These are phyloP conservation scores for Ctenodactylus gundi DNA, from an alignment of 2,113 vertebrate genomes.

Conservation along the genomic window DNA sequence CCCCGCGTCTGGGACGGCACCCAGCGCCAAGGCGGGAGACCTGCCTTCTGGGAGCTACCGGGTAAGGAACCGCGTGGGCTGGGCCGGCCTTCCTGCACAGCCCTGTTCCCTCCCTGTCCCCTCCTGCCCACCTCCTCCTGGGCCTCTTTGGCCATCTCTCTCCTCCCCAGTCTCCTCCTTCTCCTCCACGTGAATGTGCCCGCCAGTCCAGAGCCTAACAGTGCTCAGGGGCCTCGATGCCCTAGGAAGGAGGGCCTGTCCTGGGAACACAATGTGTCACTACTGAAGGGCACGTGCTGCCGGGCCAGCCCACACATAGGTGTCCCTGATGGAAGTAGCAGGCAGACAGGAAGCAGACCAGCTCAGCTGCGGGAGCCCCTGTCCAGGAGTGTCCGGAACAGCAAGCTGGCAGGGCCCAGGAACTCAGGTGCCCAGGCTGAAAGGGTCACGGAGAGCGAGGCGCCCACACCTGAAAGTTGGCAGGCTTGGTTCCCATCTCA, in stretches of 20 bases:
- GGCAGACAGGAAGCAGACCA: background rate
- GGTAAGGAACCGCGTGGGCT: slow-evolving; percentile 84
- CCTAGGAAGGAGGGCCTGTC: background rate
- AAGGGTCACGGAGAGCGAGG: background rate
- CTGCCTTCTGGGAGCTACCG: slow-evolving; percentile 87
- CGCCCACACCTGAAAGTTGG: background rate
- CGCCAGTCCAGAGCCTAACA: background rate
- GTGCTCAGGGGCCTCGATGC: background rate
- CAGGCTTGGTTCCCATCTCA: background rate
- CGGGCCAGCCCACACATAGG: fast-evolving
- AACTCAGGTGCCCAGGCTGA: background rate
- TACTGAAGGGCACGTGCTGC: fast-evolving
- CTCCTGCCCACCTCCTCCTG: background rate
- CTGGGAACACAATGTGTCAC: fast-evolving
- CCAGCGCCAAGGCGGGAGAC: slow-evolving; percentile 89
- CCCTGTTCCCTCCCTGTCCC: too few relatives aligned
- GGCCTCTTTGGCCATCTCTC: too few relatives aligned
- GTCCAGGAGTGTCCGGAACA: background rate
- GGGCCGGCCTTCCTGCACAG: background rate
- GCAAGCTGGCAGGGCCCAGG: background rate
- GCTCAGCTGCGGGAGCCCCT: background rate
- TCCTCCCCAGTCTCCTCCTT: fast-evolving
- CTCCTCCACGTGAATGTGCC: background rate
- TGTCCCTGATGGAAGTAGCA: too few relatives aligned
- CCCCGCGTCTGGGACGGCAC: slow-evolving; percentile 37